Evolutionary conservation across 2,888 invertebrate species (phyloP), one percentile per base, ranked within the genome.

Genomic region (Rhagophthalmus giganteus): DNA sequence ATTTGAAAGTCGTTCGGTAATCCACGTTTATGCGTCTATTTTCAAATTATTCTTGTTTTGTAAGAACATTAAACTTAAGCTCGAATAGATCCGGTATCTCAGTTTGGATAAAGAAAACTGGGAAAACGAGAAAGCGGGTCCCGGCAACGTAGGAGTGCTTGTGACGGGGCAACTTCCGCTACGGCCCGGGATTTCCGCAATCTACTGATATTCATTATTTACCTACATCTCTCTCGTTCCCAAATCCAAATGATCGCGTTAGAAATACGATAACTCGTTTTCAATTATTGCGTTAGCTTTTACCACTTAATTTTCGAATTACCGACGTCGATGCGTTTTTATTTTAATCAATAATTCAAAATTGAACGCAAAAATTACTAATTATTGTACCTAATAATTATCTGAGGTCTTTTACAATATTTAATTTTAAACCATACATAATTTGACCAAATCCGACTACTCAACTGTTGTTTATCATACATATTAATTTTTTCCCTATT

Each of bases 151-250:
- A 33, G 45, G 55, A 67, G 65, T 68, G 72, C 62, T 58, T 65
- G 65, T 69, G 69, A 70, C 68, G 68, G 67, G 66, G 63, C 62
- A 64, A 66, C 70, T 66, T 71, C 71, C 72, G 69, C 68, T 68
- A 66, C 67, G 66, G 65, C 58, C 55, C 60, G 67, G 67, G 67
- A 71, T 69, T 70, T 70, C 71, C 71, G 70, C 69, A 68, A 71
- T 69, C 67, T 65, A 63, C 67, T 61, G 69, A 69, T 71, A 70
- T 71, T 70, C 71, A 70, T 71, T 72, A 71, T 68, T 68, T 69
- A 68, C 66, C 61, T 60, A 62, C 65, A 62, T 62, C 60, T 63
- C 62, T 59, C 53, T 60, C 55, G 54, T 62, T 55, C 59, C 24
- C 45, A 33, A 55, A 42, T 51, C 54, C 54, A 57, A 57, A 57